Percentiles rank a stretch among this genome's conserved stretches.
Evolutionary conservation across 2,113 vertebrate species (phyloP).

Genomic region (Stomatorhinus ivindoensis): DNA sequence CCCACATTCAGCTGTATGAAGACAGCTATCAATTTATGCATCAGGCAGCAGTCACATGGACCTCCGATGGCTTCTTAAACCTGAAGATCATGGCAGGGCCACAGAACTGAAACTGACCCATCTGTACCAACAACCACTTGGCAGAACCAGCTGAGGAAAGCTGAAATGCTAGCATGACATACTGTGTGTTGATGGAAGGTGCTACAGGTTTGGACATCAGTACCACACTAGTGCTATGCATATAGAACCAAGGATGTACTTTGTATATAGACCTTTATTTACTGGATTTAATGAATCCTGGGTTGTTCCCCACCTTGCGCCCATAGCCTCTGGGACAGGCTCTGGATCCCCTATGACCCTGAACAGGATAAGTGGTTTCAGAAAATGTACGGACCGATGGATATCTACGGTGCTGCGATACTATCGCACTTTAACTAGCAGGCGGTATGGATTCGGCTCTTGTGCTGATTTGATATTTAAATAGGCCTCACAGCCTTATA

Average conservation of each 20-base stretch:
- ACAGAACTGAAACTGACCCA: background rate
- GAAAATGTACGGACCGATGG: background rate
- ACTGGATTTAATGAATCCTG: background rate
- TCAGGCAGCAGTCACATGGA: background rate
- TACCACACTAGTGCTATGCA: background rate
- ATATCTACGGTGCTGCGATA: too few species aligned
- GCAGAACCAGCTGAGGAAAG: background rate
- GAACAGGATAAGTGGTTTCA: background rate
- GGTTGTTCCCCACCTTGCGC: too few species aligned
- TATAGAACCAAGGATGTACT: background rate
- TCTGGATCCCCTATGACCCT: too few species aligned
- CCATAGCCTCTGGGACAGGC: too few species aligned
- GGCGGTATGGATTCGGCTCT: background rate
- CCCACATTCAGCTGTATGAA: background rate
- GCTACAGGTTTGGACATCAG: background rate
- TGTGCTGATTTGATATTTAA: conserved; percentile 4
- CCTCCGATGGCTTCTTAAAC: background rate
- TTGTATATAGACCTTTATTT: background rate
- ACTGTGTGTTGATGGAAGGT: background rate
- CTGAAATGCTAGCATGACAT: background rate
- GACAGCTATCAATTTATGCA: background rate
- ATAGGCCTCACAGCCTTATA: background rate
- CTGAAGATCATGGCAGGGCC: background rate
- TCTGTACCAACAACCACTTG: background rate
- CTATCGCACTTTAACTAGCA: background rate